These are phyloP conservation scores for Sminthurides bifidus DNA, from an alignment of 1,140 invertebrate genomes.

Conservation along the genomic window DNA sequence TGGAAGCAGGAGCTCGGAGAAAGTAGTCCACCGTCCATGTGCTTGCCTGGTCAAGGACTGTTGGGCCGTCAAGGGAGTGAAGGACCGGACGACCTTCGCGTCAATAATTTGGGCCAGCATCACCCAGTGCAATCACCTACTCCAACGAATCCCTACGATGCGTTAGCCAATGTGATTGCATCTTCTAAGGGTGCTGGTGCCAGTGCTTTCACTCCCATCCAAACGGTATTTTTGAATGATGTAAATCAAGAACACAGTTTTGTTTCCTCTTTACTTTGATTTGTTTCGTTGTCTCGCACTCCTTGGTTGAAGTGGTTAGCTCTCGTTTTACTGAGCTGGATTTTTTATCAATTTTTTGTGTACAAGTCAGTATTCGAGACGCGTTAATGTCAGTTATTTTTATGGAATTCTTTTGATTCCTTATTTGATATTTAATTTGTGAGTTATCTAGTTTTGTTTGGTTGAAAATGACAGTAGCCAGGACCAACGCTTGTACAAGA, in stretches of 20 bases:
- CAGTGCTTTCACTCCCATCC: slow-evolving; percentile 81
- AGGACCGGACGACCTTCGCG: slow-evolving; percentile 34
- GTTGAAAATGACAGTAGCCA: too few relatives aligned
- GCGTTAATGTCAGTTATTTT: too few relatives aligned
- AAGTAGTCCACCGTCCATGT: slow-evolving; percentile 29
- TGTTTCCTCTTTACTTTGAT: too few relatives aligned
- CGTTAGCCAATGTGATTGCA: slow-evolving; percentile 32
- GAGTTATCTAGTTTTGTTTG: too few relatives aligned
- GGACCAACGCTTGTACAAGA: too few relatives aligned
- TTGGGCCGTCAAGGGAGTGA: slow-evolving; percentile 25
- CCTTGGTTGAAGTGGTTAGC: too few relatives aligned
- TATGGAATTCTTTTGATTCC: too few relatives aligned
- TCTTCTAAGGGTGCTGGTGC: slow-evolving; percentile 42
- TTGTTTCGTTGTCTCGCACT: too few relatives aligned
- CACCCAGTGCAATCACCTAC: slow-evolving; percentile 36
- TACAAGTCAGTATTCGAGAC: too few relatives aligned
- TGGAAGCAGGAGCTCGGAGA: slow-evolving; percentile 32
- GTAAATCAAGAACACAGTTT: slow-evolving; percentile 19
- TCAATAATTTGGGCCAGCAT: slow-evolving; percentile 35
- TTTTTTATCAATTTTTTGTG: too few relatives aligned
- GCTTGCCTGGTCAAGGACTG: slow-evolving; percentile 21
- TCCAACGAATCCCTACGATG: slow-evolving; percentile 39
- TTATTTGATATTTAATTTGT: too few relatives aligned
- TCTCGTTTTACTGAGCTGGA: too few relatives aligned
- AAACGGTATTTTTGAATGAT: slow-evolving; percentile 36